Evolutionary conservation across 2,113 vertebrate species (phyloP).

Genomic region (Sapajus apella): DNA sequence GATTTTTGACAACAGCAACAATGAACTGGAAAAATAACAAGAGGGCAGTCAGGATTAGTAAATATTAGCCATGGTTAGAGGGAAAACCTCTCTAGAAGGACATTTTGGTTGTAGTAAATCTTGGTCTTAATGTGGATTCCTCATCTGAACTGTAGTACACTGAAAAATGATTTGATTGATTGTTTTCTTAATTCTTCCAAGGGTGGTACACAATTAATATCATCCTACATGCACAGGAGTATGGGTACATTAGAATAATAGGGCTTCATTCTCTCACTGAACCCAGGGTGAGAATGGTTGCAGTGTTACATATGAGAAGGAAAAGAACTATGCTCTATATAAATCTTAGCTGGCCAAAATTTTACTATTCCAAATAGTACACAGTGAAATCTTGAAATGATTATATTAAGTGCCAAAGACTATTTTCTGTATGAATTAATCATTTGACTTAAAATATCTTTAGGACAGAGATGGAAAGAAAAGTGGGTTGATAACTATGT

Average conservation of each 20-base stretch:
- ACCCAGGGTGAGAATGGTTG: background rate
- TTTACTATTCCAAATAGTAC: background rate
- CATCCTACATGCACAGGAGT: background rate
- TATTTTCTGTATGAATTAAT: background rate
- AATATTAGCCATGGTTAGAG: background rate
- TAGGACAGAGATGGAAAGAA: background rate
- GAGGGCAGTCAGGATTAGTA: background rate
- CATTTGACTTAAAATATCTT: constrained; percentile 34
- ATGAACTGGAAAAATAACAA: background rate
- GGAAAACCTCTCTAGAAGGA: background rate
- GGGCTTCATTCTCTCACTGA: background rate
- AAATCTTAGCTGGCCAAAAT: background rate
- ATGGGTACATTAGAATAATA: background rate
- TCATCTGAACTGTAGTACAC: background rate
- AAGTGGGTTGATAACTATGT: background rate
- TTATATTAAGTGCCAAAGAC: background rate
- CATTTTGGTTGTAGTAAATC: background rate
- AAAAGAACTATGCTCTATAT: background rate
- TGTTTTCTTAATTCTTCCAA: constrained; percentile 15
- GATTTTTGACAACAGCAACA: background rate
- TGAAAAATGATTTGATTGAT: background rate
- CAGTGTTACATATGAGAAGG: background rate
- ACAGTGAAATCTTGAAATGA: background rate
- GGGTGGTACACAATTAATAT: background rate
- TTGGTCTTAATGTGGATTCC: background rate